Base-by-base conservation (phyloP, 1,140 invertebrate species). In the Frieseomelitta varia region DNA sequence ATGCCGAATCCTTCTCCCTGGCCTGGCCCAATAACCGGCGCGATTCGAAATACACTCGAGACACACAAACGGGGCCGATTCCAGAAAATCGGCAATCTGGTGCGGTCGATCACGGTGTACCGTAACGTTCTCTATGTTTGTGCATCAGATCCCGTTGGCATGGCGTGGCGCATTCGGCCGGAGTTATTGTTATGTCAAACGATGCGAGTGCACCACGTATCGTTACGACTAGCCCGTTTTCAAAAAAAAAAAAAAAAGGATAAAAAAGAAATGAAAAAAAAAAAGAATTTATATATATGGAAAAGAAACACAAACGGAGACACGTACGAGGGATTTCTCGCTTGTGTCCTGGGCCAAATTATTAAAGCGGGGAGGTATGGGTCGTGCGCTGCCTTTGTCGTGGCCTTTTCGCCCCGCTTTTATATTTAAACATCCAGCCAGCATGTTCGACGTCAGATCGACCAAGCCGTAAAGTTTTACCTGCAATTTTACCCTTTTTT, bases 181-280 rank as follows among this genome's bases (percentile, higher is more conserved):
- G 56, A 55, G 39, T 80, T 80, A 80, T 80, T 72, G 79, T 80
- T 73, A 24, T 30, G 79, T 80, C 55, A 80, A 80, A 51, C 68
- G 79, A 80, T 11, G 30, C 55, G 68, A 58, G 24, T 72, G 55
- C 79, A 51, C 34, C 34, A n/a, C 68, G 19, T 56, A 30, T 71
- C 34, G 39, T 24, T 30, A 34, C 34, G 21, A 34, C 63, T 34
- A 39, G 15, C 39, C 30, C 30, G n/a, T 21, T 27, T 21, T 10
- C 1, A 47, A n/a, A 15, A 71, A 71, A 17, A 27, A 6, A 8
- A 39, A 27, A 14, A 6, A 11, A 19, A 51, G 51, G 3, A 1
- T 51, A 8, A 2, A 21, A 69, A 24, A 47, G 11, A 69, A 24
- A 39, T 10, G 3, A 69, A 12, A 14, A 19, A 27, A 15, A 24